phyloP scores from a whole-genome alignment of 2,888 invertebrate species.

The Leptinotarsa tumamoca region DNA sequence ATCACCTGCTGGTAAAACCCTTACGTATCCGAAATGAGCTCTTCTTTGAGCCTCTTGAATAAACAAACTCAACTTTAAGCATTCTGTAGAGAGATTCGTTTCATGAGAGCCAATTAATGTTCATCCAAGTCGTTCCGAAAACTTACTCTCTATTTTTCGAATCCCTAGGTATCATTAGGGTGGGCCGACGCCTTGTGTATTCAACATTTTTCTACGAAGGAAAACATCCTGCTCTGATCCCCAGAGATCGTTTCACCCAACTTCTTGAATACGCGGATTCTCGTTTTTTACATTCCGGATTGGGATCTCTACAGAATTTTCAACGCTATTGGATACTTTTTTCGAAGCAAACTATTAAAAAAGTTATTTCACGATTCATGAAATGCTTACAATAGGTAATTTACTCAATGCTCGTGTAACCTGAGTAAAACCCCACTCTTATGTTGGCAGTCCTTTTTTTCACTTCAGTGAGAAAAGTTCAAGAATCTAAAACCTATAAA shows the following conservation, averaged over 20 bases:
- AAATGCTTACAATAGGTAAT: background rate
- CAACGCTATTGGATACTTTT: slow-evolving; percentile 7
- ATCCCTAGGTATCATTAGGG: slow-evolving; percentile 23
- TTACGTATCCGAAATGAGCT: no score
- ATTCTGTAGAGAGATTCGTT: background rate
- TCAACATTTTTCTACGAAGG: background rate
- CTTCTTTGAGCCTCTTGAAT: no score
- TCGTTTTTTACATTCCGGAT: background rate
- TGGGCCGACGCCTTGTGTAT: slow-evolving; percentile 22
- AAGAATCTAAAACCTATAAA: background rate
- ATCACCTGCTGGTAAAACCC: background rate
- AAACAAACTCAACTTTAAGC: no score
- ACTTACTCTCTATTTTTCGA: slow-evolving; percentile 27
- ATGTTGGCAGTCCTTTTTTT: background rate
- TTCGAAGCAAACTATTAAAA: background rate
- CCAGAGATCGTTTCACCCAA: background rate
- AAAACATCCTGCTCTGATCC: slow-evolving; percentile 17
- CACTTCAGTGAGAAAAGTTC: background rate
- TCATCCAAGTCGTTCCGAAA: slow-evolving; percentile 19
- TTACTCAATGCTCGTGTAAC: background rate
- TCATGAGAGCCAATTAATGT: background rate
- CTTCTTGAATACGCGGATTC: background rate
- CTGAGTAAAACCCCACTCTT: no score
- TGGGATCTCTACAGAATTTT: background rate
- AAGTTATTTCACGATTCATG: background rate